Base-by-base conservation (phyloP, 1,140 invertebrate genomes). In the Neomicropteryx cornuta region DNA sequence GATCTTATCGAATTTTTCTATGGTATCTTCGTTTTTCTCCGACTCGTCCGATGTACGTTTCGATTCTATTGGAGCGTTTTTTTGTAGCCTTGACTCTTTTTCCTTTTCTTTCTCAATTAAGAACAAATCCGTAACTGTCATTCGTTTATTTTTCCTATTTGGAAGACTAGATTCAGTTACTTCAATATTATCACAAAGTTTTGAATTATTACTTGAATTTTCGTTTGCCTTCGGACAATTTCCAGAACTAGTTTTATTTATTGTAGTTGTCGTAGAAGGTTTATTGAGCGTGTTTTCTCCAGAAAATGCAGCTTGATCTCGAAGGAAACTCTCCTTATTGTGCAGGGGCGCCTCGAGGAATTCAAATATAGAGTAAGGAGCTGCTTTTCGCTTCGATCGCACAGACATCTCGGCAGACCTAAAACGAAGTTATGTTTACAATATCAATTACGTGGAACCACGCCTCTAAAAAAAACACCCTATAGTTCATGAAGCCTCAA, bases 341-440 rank as follows among this genome's bases (percentile, higher is more conserved):
- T 74, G 71, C 0, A 73, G 49, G 1, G 72, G 68, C 23, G 64
- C 65, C 48, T 79, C 76, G 2, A 87, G 47, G 38, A 81, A 81
- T 47, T 83, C 80, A 46, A 87, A 88, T 17, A 87, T 70, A 0
- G 84, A 86, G 51, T 78, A 81, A 33, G 77, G 80, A 0, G 66
- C 58, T 57, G 6, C 54, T 59, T 19, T 66, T 53, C 1, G 55
- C 40, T 30, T 57, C 51, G 0, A n/a, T n/a, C n/a, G n/a, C n/a
- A n/a, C n/a, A n/a, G n/a, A n/a, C n/a, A n/a, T n/a, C n/a, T n/a
- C n/a, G n/a, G n/a, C n/a, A n/a, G n/a, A n/a, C n/a, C n/a, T n/a
- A n/a, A n/a, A n/a, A n/a, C n/a, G n/a, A n/a, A n/a, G n/a, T n/a
- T n/a, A n/a, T n/a, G n/a, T n/a, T n/a, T n/a, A n/a, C n/a, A n/a